Evolutionary conservation across 2,888 invertebrate genomes (phyloP), one percentile per base, ranked within the genome.

Genomic region (Noctua fimbriata): DNA sequence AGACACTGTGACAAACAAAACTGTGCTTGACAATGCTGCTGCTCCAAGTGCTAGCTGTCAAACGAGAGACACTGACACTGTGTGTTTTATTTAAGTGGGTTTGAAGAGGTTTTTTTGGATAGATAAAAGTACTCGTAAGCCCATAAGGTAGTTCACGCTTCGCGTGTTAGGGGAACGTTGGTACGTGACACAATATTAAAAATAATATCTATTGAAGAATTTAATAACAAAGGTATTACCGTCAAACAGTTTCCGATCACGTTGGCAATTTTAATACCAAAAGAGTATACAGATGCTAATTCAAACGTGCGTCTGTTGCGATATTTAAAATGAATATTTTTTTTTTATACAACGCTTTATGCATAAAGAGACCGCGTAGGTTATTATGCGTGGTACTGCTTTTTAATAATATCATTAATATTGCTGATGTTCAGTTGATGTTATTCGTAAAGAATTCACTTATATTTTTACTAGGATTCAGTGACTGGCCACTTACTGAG

Each of bases 171-270:
- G 87, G 90, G 89, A 87, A 87, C 79, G 78, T 63, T 75, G 41
- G 85, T 88, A 92, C 91, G 92, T 92, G 92, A 92, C 89, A 83
- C 87, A 88, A 89, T 90, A 90, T 89, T 88, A 88, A 90, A 91
- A 89, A 84, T 88, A 81, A 89, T 88, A 90, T 90, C 82, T 77
- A 85, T 89, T 86, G 81, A 88, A 89, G 83, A 89, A 91, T 90
- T 89, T 89, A 89, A 90, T 89, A 89, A 91, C 89, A 92, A 91
- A 90, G 85, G 88, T 80, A 88, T 89, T 87, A 89, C 86, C 84
- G 83, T 28, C 65, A 14, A 73, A 80, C 78, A 88, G 88, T 90
- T 90, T 88, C 87, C 84, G 84, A 92, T 89, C 91, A 91, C 89
- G 89, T 87, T 88, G 82, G 85, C 83, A 82, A 89, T 91, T 89